These are phyloP conservation scores for Beris chalybata DNA, from an alignment of 2,888 invertebrate genomes.

Conservation along the genomic window DNA sequence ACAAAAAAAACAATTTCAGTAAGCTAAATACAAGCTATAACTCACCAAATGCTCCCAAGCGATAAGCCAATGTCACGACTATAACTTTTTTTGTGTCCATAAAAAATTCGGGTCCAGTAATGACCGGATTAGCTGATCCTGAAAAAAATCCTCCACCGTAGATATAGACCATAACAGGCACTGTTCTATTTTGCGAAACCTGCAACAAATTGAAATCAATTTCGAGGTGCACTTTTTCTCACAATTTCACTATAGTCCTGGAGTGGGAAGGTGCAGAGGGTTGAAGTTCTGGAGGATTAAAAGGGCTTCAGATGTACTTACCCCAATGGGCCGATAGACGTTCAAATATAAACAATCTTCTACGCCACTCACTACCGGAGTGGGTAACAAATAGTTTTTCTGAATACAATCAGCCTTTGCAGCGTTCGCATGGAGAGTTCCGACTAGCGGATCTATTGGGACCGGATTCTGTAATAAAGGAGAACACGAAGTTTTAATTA, in stretches of 20 bases:
- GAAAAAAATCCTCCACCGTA: slow-evolving; percentile 61
- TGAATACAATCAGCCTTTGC: slow-evolving; percentile 56
- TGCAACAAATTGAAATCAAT: neutral
- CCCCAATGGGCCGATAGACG: slow-evolving; percentile 55
- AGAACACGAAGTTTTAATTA: neutral
- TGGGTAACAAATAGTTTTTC: slow-evolving; percentile 51
- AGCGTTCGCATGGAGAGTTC: slow-evolving; percentile 46
- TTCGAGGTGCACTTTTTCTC: neutral
- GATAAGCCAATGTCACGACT: slow-evolving; percentile 58
- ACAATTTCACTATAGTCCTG: too few species aligned
- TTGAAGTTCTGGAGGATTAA: neutral
- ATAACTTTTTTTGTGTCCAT: slow-evolving; percentile 58
- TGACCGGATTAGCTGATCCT: slow-evolving; percentile 54
- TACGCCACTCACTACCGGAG: slow-evolving; percentile 49
- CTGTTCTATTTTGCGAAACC: slow-evolving; percentile 21
- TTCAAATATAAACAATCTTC: slow-evolving; percentile 61
- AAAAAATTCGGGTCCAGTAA: slow-evolving; percentile 59
- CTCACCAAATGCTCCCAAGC: slow-evolving; percentile 53
- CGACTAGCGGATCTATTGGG: slow-evolving; percentile 44
- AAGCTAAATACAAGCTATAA: too few species aligned
- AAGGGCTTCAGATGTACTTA: slow-evolving; percentile 37
- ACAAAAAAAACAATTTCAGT: too few species aligned
- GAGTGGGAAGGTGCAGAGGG: too few species aligned
- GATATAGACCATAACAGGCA: slow-evolving; percentile 60
- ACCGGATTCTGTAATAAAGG: slow-evolving; percentile 47